Evolutionary conservation across 2,113 vertebrate species (phyloP).

Genomic region (Anguilla rostrata): DNA sequence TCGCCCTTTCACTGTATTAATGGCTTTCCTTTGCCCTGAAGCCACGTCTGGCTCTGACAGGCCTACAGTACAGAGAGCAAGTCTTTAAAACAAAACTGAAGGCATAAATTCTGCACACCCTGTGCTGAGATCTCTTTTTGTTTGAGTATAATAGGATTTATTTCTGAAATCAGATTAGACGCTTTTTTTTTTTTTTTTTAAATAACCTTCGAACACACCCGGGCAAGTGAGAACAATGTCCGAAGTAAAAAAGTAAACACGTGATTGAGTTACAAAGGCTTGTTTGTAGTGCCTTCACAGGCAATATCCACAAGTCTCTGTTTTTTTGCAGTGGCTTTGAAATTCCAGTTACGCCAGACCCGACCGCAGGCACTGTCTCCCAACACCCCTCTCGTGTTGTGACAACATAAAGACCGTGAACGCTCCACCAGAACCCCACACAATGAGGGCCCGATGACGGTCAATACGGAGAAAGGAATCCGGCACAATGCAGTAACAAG

Average conservation of each 20-base stretch:
- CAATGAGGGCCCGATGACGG: neutral
- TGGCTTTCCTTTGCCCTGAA: conserved; percentile 10
- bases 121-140: neutral
- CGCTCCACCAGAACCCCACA: neutral
- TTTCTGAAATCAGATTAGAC: conserved; percentile 17
- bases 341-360: conserved; percentile 3
- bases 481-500: neutral
- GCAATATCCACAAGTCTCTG: neutral
- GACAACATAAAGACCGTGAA: conserved; percentile 5
- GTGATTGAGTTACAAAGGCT: conserved; percentile 36
- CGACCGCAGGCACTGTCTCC: conserved; percentile 19
- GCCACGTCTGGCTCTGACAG: neutral
- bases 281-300: conserved; percentile 4
- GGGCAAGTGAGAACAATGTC: conserved; percentile 31
- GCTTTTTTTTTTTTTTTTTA: conserved; percentile 11
- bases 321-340: neutral
- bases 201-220: conserved; percentile 12
- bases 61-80: neutral
- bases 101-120: neutral
- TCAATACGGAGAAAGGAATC: neutral
- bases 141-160: conserved; percentile 19
- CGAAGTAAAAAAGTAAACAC: conserved; percentile 1
- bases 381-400: conserved; percentile 29
- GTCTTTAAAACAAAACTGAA: neutral
- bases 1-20: conserved; percentile 8